phyloP scores from a whole-genome alignment of 2,113 vertebrate genomes.

The Colinus virginianus region DNA sequence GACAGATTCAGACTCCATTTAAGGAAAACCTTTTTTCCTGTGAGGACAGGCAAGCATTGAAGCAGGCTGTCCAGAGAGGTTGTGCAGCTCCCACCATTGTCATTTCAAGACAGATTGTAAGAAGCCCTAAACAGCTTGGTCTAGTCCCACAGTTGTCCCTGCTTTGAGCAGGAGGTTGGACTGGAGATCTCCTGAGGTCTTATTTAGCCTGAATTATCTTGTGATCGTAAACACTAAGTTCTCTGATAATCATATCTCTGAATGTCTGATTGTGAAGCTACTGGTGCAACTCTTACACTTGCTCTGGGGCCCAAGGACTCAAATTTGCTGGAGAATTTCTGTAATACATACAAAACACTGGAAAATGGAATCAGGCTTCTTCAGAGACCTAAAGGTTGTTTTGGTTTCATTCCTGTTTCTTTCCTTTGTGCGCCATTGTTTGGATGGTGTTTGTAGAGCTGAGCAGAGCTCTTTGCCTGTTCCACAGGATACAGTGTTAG shows the following conservation, averaged over 20 bases:
- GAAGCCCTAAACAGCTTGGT: background rate
- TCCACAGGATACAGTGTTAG: background rate
- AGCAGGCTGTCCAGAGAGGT: background rate
- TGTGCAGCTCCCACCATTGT: background rate
- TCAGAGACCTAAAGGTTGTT: background rate
- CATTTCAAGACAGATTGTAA: background rate
- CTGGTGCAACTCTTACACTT: background rate
- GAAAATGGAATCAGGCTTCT: background rate
- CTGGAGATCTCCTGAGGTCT: background rate
- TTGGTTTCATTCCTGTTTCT: background rate
- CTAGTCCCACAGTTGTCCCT: background rate
- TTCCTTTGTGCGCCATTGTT: background rate
- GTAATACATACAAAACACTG: background rate
- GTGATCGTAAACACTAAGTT: background rate
- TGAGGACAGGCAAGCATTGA: background rate
- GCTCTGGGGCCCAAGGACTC: background rate
- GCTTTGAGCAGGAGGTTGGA: background rate
- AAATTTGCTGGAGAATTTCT: background rate
- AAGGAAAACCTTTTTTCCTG: background rate
- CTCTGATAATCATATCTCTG: background rate
- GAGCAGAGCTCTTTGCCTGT: background rate
- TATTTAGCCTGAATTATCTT: background rate
- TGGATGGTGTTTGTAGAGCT: background rate
- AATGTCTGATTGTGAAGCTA: background rate
- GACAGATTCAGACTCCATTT: background rate